Evolutionary conservation across 2,888 invertebrate species (phyloP), one percentile per base, ranked within the genome.

Genomic region (Mythimna impura): DNA sequence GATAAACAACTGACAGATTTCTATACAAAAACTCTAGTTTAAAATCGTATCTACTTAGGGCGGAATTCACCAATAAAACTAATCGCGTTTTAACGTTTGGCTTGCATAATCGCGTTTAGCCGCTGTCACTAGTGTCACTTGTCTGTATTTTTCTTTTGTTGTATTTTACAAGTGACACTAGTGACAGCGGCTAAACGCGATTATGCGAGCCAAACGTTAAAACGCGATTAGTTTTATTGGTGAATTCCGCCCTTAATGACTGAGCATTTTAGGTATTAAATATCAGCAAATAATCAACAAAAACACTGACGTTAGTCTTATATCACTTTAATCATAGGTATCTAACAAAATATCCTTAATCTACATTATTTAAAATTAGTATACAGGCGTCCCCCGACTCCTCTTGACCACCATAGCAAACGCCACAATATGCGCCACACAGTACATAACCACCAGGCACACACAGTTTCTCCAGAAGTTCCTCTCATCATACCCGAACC

Each of bases 401-500:
- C 96, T 92, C 76, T 86, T 93, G 22, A 93, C 88, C 68, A 97
- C 94, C 86, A 96, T 95, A 17, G 92, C 20, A 89, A 90, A 96
- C 2, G 96, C 95, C 30, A 94, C 90, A 2, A 94, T 75, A 87
- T 97, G 93, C 17, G 91, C 91, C 3, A 93, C 78, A 67, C 87
- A 80, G 81, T 95, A 96, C 88, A 97, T 95, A 1, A 84, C 80
- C 0, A 91, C 10, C 43, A 97, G 89, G 66, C 96, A 96, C 0
- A 88, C 66, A 75, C 96, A 93, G 82, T 96, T 96, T 57, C 94
- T 89, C 89, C 90, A 91, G 80, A 96, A 96, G 85, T 96, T 93
- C 30, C 86, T 90, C 12, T 92, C 91, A 14, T 93, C 92, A 78
- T 94, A 97, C 0, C 97, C 97, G 80, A 96, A 97, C 78, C 95